These are phyloP conservation scores for Mixornis gularis DNA, from an alignment of 2,113 vertebrate species.

Conservation along the genomic window DNA sequence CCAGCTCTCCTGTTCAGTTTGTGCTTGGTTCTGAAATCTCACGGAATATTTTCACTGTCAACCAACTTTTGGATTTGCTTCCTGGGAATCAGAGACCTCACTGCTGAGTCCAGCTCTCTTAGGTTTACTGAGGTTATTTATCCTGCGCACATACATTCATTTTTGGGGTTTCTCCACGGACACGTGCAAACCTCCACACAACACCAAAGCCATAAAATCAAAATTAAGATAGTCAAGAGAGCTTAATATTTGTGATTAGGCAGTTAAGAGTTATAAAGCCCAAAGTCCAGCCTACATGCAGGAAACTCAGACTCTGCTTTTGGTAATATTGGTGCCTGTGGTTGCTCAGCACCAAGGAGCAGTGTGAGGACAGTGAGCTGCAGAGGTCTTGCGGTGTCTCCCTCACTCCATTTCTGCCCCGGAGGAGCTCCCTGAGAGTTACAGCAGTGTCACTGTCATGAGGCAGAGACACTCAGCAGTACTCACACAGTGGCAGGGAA, in stretches of 20 bases:
- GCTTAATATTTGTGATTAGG: not conserved
- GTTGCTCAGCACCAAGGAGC: not conserved
- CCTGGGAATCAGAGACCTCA: not conserved
- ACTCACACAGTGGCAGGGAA: not conserved
- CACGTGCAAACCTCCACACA: not conserved
- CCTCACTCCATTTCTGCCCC: accelerated
- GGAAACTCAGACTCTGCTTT: not conserved
- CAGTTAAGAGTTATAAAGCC: not conserved
- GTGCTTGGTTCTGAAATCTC: not conserved
- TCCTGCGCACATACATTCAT: not conserved
- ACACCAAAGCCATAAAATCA: not conserved
- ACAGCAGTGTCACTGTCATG: accelerated
- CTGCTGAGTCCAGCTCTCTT: not conserved
- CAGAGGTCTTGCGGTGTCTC: not conserved
- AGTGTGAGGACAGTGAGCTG: accelerated
- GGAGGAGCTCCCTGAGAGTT: not conserved
- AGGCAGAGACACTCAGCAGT: not conserved
- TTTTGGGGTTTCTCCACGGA: no score
- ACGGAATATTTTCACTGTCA: not conserved
- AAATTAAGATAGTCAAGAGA: not conserved
- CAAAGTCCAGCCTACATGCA: not conserved
- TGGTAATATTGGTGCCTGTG: not conserved
- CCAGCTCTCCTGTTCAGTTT: not conserved
- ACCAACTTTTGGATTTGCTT: not conserved
- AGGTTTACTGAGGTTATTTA: not conserved